A percentile compares a stretch with the other conserved stretches of the same genome.
phyloP scores from a whole-genome alignment of 1,140 invertebrate genomes.

The Cotesia chilonis region DNA sequence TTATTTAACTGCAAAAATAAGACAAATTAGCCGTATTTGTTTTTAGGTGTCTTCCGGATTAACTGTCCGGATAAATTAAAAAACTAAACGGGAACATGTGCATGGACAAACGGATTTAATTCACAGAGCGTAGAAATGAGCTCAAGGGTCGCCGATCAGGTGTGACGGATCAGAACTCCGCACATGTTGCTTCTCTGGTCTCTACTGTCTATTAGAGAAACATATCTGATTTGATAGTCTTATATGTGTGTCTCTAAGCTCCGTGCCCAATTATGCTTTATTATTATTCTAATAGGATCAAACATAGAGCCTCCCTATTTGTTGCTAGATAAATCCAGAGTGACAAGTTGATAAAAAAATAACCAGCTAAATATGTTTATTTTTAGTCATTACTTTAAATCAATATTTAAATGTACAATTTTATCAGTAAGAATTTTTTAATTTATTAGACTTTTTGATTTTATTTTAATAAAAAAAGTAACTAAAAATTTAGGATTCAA shows the following conservation, averaged over 20 bases:
- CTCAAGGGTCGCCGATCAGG: conserved; percentile 34
- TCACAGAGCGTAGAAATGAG: conserved; percentile 17
- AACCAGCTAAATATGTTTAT: background rate
- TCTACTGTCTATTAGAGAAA: background rate
- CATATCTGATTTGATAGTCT: no score
- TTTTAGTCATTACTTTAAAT: background rate
- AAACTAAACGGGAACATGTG: no score
- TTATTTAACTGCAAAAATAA: no score
- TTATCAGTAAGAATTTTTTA: no score
- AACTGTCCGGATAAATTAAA: no score
- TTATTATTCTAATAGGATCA: conserved; percentile 45
- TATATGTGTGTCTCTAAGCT: background rate
- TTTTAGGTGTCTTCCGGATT: no score
- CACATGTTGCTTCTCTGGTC: conserved; percentile 40
- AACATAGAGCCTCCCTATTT: conserved; percentile 6
- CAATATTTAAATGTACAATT: no score
- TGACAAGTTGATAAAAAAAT: conserved; percentile 25
- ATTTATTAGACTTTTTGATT: no score
- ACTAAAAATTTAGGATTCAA: no score
- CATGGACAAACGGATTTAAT: conserved; percentile 20
- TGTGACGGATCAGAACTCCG: conserved; percentile 31
- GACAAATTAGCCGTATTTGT: no score
- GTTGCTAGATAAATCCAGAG: background rate
- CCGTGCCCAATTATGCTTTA: conserved; percentile 39
- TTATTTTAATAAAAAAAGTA: no score